Evolutionary conservation across 64 coral and sea anemone species (phyloP), one percentile per base, ranked within the genome.

Genomic region (Dendronephthya gigantea): DNA sequence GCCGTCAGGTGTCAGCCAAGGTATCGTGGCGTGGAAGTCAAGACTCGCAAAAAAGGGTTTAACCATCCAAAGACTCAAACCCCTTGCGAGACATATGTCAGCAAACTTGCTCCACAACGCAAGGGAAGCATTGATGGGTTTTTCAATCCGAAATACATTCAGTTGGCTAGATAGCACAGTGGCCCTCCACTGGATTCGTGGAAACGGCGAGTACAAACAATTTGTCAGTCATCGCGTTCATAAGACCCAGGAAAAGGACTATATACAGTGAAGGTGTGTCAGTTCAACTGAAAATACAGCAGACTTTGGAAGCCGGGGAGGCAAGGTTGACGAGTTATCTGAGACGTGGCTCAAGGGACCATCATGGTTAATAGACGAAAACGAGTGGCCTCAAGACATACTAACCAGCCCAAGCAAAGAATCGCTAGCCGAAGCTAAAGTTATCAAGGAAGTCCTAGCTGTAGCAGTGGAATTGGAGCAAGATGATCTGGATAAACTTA

Each of bases 1-100:
- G 69, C 39, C 39, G 28, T 84, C 82, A 0, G 86, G 90, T 40
- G 28, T 84, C 59, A 88, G 50, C 68, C 90, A 92, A 88, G 90
- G 82, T 33, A 40, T 88, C 16, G 37, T 92, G 2, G 38, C 90
- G 55, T 43, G 82, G 81, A 88, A 88, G 51, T 65, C 45, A 23
- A 55, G 90, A 88, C 86, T 92, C 23, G 49, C 90, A 84, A 50
- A 85, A 87, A 58, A 87, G n/a, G n/a, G n/a, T n/a, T n/a, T n/a
- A n/a, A n/a, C n/a, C n/a, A n/a, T n/a, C n/a, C n/a, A n/a, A n/a
- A n/a, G n/a, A n/a, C n/a, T n/a, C n/a, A n/a, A n/a, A n/a, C n/a
- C n/a, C n/a, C n/a, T n/a, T n/a, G n/a, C n/a, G n/a, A n/a, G n/a
- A n/a, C n/a, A n/a, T n/a, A n/a, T n/a, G n/a, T n/a, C n/a, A n/a